Conservation (phyloP, 2,888 invertebrate species). For the Platypus cylindrus region DNA sequence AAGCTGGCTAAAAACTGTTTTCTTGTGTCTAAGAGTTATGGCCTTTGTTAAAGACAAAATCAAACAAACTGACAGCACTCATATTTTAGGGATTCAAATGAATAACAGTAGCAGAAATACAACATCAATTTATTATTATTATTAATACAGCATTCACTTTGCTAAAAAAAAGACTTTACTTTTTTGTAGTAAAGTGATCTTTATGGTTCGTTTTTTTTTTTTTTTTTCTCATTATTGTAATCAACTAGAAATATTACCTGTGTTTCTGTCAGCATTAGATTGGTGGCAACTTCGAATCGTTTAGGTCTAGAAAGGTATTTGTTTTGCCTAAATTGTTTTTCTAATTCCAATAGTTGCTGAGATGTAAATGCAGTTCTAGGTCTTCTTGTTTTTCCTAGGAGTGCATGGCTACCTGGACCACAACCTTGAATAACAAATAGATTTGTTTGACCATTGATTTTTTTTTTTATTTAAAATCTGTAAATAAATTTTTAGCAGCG, state of each 20-base stretch:
- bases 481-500: background rate
- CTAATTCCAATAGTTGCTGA: slow-evolving; percentile 92
- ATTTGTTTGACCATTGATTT: background rate
- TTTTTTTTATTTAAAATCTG: background rate
- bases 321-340: slow-evolving; percentile 97
- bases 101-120: slow-evolving; percentile 34
- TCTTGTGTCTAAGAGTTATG: slow-evolving; percentile 24
- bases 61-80: slow-evolving; percentile 33
- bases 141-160: slow-evolving; percentile 3
- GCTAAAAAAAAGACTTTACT: background rate
- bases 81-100: slow-evolving; percentile 35
- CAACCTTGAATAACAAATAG: slow-evolving; percentile 36
- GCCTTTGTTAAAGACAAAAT: slow-evolving; percentile 26
- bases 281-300: slow-evolving; percentile 96
- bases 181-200: too few species aligned
- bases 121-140: slow-evolving; percentile 31
- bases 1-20: slow-evolving; percentile 21
- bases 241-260: slow-evolving; percentile 54
- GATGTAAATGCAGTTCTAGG: slow-evolving; percentile 97
- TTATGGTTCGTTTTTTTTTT: too few species aligned
- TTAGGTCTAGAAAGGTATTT: slow-evolving; percentile 97
- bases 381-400: slow-evolving; percentile 75
- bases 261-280: slow-evolving; percentile 94
- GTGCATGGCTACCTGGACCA: slow-evolving; percentile 63
- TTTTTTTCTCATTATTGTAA: too few species aligned